Evolutionary conservation across 2,888 invertebrate species (phyloP).

Genomic region (Amiota minor): DNA sequence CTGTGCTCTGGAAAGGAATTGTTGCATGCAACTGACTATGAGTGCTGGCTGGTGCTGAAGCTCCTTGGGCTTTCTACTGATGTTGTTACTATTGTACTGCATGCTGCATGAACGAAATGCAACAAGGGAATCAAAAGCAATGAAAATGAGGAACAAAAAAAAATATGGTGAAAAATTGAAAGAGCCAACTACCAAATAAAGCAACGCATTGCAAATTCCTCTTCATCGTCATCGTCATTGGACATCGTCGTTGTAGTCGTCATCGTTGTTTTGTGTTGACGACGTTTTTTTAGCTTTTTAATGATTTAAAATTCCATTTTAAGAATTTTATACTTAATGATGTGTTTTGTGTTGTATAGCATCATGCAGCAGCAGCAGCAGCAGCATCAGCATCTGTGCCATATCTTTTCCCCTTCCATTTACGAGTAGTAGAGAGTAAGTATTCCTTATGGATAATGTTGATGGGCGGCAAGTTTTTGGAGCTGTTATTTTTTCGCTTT

Average conservation of each 20-base stretch:
- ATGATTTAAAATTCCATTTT: slow-evolving; percentile 74
- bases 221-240: slow-evolving; percentile 33
- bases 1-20: slow-evolving; percentile 49
- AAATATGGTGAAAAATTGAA: not conserved
- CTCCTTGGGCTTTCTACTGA: slow-evolving; percentile 1
- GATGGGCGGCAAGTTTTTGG: not conserved
- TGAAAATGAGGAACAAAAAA: not conserved
- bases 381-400: slow-evolving; percentile 24
- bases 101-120: slow-evolving; percentile 36
- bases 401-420: not conserved
- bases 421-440: slow-evolving; percentile 25
- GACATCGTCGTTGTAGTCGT: slow-evolving; percentile 39
- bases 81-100: slow-evolving; percentile 43
- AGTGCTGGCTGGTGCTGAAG: no score
- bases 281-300: slow-evolving; percentile 48
- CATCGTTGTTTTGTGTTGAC: slow-evolving; percentile 33
- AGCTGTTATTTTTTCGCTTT: slow-evolving; percentile 41
- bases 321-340: slow-evolving; percentile 75
- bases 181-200: slow-evolving; percentile 59
- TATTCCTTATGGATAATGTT: slow-evolving; percentile 37
- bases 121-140: slow-evolving; percentile 2
- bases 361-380: slow-evolving; percentile 41
- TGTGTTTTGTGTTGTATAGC: slow-evolving; percentile 73
- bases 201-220: slow-evolving; percentile 68
- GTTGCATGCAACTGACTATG: slow-evolving; percentile 50